Evolutionary conservation across 2,797 vertebrate species (phyloP).

Genomic region (Tangara arthus): DNA sequence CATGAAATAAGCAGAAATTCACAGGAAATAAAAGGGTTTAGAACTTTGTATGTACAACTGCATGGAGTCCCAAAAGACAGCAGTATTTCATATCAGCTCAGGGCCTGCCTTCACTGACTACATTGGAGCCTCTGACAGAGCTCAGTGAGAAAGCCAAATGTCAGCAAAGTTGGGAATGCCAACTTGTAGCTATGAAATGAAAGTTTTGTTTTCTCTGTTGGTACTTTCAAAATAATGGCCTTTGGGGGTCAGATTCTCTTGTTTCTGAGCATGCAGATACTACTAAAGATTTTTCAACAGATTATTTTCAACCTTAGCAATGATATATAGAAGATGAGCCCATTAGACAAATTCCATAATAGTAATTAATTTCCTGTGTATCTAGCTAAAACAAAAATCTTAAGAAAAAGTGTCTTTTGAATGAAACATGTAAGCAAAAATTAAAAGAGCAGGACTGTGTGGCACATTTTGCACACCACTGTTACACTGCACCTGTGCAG

Average conservation of each 20-base stretch:
- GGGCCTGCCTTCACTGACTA: neutral
- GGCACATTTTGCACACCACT: neutral
- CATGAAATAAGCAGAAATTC: neutral
- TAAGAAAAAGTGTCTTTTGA: neutral
- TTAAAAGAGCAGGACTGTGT: neutral
- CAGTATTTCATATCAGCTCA: neutral
- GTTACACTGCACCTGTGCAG: neutral
- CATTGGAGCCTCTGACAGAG: rapidly evolving
- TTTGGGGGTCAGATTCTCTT: neutral
- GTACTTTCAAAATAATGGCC: neutral
- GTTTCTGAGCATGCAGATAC: neutral
- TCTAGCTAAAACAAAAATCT: neutral
- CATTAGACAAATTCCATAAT: neutral
- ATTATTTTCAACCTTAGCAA: neutral
- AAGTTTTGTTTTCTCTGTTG: neutral
- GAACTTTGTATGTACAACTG: neutral
- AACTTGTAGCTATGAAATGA: neutral
- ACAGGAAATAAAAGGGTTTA: neutral
- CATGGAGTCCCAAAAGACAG: neutral
- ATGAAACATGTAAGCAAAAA: neutral
- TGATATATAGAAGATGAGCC: neutral
- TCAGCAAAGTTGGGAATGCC: neutral
- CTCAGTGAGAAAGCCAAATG: neutral
- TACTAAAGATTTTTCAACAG: neutral
- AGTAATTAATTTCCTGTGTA: neutral